Evolutionary conservation across 2,113 vertebrate species (phyloP), one percentile per base, ranked within the genome.

Genomic region (Eclectus roratus): DNA sequence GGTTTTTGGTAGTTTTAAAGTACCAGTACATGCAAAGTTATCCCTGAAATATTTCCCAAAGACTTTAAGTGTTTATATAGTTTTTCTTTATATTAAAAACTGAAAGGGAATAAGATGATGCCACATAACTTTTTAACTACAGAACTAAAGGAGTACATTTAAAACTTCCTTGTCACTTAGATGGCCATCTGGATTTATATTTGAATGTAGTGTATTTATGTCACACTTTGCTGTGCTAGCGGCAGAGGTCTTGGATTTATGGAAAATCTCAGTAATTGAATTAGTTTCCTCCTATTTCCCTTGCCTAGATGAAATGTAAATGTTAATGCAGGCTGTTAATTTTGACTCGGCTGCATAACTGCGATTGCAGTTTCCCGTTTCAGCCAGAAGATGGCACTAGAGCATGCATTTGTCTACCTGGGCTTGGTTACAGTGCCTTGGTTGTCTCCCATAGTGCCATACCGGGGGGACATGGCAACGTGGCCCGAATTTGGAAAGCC

Each of bases 1-100:
- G 31, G 3, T 35, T 88, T 68, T 50, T 53, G 13, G 89, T 71
- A 4, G 28, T 88, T 87, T 81, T 47, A 46, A 87, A 37, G 9
- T 87, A 85, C 13, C 31, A 63, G 16, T 68, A 35, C 47, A 7
- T 91, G 29, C 41, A 58, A 85, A 93, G 64, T 96, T 96, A 94
- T 94, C 77, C 94, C 94, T 89, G 71, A 91, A 91, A 13, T 76
- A 28, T 65, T 96, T 97, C 64, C 93, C 91, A 97, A 97, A 97
- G 95, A 89, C 61, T 43, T 83, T 84, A 85, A n/a, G 81, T 91
- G 58, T 95, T 92, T 91, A 18, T 72, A 2, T 84, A 2, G 3
- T 71, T 93, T 80, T 82, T 77, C 31, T 53, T 83, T 18, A 2
- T 88, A 81, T 88, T 50, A 76, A 74, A 64, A 77, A 10, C 13